These are phyloP conservation scores for Elysia chlorotica DNA, from an alignment of 1,140 invertebrate genomes.

Conservation along the genomic window DNA sequence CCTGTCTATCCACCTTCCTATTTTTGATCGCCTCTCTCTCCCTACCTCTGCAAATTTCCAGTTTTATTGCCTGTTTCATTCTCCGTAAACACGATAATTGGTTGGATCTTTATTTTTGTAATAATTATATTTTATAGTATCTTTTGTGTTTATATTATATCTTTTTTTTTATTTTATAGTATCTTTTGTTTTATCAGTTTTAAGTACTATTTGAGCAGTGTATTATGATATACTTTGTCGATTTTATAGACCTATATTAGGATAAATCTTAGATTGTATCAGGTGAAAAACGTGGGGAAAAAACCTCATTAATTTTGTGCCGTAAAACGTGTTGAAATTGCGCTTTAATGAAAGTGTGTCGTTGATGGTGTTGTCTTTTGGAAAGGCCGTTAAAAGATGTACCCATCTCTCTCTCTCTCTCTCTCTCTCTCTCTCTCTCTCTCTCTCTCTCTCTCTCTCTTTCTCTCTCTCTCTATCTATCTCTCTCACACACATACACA, in stretches of 20 bases:
- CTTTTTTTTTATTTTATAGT: background rate
- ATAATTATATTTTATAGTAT: background rate
- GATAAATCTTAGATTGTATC: background rate
- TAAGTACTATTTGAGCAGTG: background rate
- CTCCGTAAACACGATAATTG: too few relatives aligned
- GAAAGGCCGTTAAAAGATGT: background rate
- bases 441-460: background rate
- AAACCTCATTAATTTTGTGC: background rate
- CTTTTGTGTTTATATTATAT: background rate
- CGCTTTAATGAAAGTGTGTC: background rate
- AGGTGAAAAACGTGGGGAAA: background rate
- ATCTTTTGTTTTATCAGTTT: background rate
- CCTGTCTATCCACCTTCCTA: too few relatives aligned
- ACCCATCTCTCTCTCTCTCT: background rate
- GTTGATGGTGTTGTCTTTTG: background rate
- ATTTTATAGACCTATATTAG: background rate
- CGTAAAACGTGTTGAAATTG: background rate
- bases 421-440: background rate
- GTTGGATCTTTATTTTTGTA: too few relatives aligned
- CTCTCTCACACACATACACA: background rate
- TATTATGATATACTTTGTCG: background rate
- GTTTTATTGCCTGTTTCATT: too few relatives aligned
- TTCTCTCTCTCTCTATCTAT: background rate
- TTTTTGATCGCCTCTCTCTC: too few relatives aligned
- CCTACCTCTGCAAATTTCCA: too few relatives aligned